Evolutionary conservation across 53 echinoderm and acorn worm species (phyloP).

Genomic region (Zoroaster sp.): DNA sequence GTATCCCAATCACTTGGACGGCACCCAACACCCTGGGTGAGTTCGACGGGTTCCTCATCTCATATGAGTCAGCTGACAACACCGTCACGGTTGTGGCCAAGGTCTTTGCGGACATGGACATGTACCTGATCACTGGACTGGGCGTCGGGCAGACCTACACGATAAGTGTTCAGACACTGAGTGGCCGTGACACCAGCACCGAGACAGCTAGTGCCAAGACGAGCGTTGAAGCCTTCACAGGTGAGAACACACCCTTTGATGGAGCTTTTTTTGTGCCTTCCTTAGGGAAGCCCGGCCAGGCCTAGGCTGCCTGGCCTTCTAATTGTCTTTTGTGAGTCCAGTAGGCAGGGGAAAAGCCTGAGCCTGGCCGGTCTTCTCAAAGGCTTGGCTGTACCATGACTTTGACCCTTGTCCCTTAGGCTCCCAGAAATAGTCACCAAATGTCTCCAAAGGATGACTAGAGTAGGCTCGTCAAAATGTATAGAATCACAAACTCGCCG

Average conservation of each 20-base stretch:
- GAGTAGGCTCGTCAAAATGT: too few species aligned
- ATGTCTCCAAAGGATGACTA: too few species aligned
- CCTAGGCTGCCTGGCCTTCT: not conserved
- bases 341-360: too few species aligned
- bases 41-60: constrained; percentile 45
- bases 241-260: not conserved
- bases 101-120: not conserved
- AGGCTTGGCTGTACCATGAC: too few species aligned
- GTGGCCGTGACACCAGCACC: not conserved
- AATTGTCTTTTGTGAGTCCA: too few species aligned
- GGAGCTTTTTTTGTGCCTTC: not conserved
- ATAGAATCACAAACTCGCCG: too few species aligned
- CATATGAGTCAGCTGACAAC: constrained; percentile 47
- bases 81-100: not conserved
- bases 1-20: constrained; percentile 44
- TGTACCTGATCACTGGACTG: not conserved
- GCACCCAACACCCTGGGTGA: not conserved
- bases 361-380: too few species aligned
- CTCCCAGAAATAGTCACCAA: too few species aligned
- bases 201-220: not conserved
- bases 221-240: not conserved
- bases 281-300: not conserved
- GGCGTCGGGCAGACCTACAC: constrained; percentile 21
- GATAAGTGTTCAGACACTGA: not conserved
- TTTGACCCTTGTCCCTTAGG: too few species aligned